These are phyloP conservation scores for Myotis davidii DNA, from an alignment of 2,113 vertebrate species.

Conservation along the genomic window DNA sequence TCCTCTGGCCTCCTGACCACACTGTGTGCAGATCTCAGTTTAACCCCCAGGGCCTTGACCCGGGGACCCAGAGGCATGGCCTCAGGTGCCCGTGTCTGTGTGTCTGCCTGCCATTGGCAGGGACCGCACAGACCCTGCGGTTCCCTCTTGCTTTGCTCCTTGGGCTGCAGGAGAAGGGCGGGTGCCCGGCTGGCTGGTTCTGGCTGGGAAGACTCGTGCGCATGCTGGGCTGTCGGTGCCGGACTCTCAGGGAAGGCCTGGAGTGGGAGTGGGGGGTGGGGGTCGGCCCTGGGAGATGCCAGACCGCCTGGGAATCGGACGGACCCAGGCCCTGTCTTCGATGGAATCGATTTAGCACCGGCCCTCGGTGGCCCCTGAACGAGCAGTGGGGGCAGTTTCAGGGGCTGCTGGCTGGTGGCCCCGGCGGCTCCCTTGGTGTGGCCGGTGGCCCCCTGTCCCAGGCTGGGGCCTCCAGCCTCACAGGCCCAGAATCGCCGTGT, in stretches of 20 bases:
- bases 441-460: not conserved
- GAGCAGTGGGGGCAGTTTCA: not conserved
- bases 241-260: not conserved
- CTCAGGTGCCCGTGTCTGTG: not conserved
- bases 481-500: not conserved
- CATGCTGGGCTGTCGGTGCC: not conserved
- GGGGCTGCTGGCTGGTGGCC: not conserved
- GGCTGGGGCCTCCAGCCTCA: too few species aligned
- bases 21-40: not conserved
- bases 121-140: not conserved
- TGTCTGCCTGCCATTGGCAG: not conserved
- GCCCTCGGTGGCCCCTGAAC: not conserved
- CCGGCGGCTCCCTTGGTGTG: rapidly evolving
- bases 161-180: not conserved
- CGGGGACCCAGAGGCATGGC: not conserved
- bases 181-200: not conserved
- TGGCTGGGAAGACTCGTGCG: not conserved
- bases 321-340: not conserved
- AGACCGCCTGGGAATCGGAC: not conserved
- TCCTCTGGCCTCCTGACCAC: not conserved
- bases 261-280: not conserved
- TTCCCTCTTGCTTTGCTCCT: not conserved
- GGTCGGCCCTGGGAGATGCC: not conserved
- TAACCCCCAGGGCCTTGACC: not conserved
- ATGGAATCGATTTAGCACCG: rapidly evolving